phyloP scores from a whole-genome alignment of 2,888 invertebrate species.

The Scaptomyza reducta region DNA sequence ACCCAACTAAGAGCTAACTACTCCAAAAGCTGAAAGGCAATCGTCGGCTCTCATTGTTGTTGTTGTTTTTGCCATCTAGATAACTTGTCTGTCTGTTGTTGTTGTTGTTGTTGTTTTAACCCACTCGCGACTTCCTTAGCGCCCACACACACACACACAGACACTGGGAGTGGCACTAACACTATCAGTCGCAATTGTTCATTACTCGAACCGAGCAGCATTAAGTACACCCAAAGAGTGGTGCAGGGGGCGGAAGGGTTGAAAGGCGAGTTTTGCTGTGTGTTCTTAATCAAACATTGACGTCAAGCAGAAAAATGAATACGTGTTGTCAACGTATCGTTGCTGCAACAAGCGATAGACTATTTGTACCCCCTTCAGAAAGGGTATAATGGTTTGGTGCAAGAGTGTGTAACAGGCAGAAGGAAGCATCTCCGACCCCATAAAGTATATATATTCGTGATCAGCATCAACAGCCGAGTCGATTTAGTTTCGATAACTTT shows the following conservation, averaged over 20 bases:
- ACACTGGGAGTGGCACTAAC: no score
- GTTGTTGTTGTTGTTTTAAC: slow-evolving; percentile 40
- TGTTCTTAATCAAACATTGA: slow-evolving; percentile 61
- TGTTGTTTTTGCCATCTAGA: slow-evolving; percentile 15
- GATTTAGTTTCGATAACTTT: no score
- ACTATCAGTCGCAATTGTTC: slow-evolving; percentile 54
- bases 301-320: slow-evolving; percentile 25
- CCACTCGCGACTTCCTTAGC: slow-evolving; percentile 31
- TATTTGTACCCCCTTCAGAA: no score
- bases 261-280: slow-evolving; percentile 1
- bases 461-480: no score
- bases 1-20: slow-evolving; percentile 36
- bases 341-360: not conserved
- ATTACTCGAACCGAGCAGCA: slow-evolving; percentile 41
- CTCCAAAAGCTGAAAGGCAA: slow-evolving; percentile 50
- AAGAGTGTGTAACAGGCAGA: no score
- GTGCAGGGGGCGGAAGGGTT: no score
- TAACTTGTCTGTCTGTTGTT: slow-evolving; percentile 10
- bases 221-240: not conserved
- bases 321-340: slow-evolving; percentile 41
- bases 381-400: no score
- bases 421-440: no score
- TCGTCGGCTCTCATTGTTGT: slow-evolving; percentile 39
- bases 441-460: no score
- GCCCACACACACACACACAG: not conserved